These are phyloP conservation scores for Chaitophorus viminalis DNA, from an alignment of 2,888 invertebrate genomes.

Conservation along the genomic window DNA sequence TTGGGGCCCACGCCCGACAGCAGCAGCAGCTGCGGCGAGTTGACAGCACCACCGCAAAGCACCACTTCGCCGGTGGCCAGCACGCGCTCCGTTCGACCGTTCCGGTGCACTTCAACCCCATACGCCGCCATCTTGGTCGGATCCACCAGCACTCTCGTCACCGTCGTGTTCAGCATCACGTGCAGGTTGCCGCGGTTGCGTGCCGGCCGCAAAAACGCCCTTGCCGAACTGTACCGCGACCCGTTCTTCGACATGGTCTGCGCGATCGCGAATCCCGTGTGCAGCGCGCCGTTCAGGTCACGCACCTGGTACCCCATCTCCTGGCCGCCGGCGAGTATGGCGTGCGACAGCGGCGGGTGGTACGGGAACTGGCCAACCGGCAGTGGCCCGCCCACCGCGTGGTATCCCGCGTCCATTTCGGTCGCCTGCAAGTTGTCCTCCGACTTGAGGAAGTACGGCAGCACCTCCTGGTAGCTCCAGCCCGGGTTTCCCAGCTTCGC, in stretches of 20 bases:
- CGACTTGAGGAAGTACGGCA: conserved; percentile 89
- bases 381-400: conserved; percentile 80
- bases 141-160: conserved; percentile 77
- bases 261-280: conserved; percentile 87
- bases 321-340: conserved; percentile 80
- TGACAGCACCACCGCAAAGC: conserved; percentile 81
- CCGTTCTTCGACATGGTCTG: conserved; percentile 89
- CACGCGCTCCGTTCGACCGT: conserved; percentile 66
- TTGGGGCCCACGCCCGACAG: conserved; percentile 88
- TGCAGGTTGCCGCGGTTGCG: conserved; percentile 81
- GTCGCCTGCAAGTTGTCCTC: conserved; percentile 81
- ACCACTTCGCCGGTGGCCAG: conserved; percentile 78
- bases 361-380: conserved; percentile 86
- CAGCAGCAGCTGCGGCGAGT: conserved; percentile 91
- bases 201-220: conserved; percentile 85
- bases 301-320: conserved; percentile 77
- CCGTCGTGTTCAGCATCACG: conserved; percentile 85
- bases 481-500: conserved; percentile 85
- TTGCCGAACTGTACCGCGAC: conserved; percentile 82
- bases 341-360: conserved; percentile 83
- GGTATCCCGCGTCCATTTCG: conserved; percentile 80
- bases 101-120: conserved; percentile 70
- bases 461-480: conserved; percentile 88
- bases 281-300: conserved; percentile 84
- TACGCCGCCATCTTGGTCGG: conserved; percentile 75